These are phyloP conservation scores for Scleropages formosus DNA, from an alignment of 2,797 vertebrate genomes.

Conservation along the genomic window DNA sequence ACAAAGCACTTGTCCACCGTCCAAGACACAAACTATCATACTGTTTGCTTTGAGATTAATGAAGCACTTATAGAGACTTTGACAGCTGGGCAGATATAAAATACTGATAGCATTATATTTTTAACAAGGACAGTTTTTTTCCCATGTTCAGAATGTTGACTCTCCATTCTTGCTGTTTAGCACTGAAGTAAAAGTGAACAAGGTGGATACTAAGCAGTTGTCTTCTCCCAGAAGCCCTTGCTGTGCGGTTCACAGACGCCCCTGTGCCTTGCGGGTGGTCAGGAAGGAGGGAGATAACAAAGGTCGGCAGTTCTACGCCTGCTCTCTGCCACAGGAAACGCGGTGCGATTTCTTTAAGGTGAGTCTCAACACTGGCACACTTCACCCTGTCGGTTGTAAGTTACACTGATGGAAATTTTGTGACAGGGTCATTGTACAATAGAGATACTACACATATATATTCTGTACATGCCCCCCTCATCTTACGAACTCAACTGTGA, in stretches of 20 bases:
- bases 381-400: not conserved
- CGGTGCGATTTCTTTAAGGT: conserved; percentile 88
- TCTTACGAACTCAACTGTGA: too few species aligned
- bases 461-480: too few species aligned
- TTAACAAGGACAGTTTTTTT: not conserved
- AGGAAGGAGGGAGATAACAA: conserved; percentile 86
- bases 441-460: too few species aligned
- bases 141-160: not conserved
- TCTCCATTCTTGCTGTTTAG: conserved; percentile 38
- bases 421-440: too few species aligned
- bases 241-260: conserved; percentile 72
- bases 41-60: too few species aligned
- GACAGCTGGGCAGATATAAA: too few species aligned
- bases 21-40: too few species aligned
- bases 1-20: too few species aligned
- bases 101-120: not conserved
- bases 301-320: conserved; percentile 83
- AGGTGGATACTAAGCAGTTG: conserved; percentile 20
- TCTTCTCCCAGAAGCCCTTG: conserved; percentile 54
- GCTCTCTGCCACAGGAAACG: conserved; percentile 74
- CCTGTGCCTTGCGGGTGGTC: conserved; percentile 76
- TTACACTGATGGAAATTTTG: too few species aligned
- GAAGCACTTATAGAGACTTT: too few species aligned
- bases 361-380: conserved; percentile 38
- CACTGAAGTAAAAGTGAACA: conserved; percentile 56